Conservation (phyloP, 2,113 vertebrate species). For the Tamias sibiricus region DNA sequence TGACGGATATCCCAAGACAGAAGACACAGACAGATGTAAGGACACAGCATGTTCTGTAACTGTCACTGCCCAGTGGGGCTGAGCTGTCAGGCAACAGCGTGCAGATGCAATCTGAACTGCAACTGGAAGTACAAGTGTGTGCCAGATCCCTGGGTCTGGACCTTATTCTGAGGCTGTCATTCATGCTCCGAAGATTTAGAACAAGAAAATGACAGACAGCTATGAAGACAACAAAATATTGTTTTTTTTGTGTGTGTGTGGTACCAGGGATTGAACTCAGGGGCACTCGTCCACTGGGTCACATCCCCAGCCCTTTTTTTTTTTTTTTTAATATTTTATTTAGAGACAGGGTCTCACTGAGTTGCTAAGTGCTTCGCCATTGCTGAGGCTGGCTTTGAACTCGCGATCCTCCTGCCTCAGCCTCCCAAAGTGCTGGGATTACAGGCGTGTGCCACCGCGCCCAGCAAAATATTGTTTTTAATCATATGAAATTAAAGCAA, state of each 20-base stretch:
- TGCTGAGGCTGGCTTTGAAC: too few relatives aligned
- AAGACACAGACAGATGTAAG: neutral
- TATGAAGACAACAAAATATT: too few relatives aligned
- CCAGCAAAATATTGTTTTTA: neutral
- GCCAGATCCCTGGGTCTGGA: neutral
- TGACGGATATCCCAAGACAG: neutral
- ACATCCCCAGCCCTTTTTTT: too few relatives aligned
- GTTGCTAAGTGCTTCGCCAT: too few relatives aligned
- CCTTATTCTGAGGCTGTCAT: neutral
- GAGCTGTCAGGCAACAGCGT: rapidly evolving
- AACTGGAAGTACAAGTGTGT: neutral
- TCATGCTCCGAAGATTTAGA: neutral
- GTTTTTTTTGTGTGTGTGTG: too few relatives aligned
- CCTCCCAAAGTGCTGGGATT: too few relatives aligned
- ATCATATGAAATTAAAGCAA: neutral
- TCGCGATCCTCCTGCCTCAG: too few relatives aligned
- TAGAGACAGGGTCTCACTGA: too few relatives aligned
- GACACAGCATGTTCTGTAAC: neutral
- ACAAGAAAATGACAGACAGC: neutral
- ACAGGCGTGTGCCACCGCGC: too few relatives aligned
- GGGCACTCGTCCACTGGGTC: too few relatives aligned
- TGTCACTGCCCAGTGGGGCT: neutral
- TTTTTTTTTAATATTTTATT: too few relatives aligned
- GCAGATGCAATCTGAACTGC: neutral
- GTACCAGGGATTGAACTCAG: too few relatives aligned